Evolutionary conservation across 30 jellyfish, hydroid and myxozoan genomes (phyloP).

Genomic region (Catostylus mosaicus): DNA sequence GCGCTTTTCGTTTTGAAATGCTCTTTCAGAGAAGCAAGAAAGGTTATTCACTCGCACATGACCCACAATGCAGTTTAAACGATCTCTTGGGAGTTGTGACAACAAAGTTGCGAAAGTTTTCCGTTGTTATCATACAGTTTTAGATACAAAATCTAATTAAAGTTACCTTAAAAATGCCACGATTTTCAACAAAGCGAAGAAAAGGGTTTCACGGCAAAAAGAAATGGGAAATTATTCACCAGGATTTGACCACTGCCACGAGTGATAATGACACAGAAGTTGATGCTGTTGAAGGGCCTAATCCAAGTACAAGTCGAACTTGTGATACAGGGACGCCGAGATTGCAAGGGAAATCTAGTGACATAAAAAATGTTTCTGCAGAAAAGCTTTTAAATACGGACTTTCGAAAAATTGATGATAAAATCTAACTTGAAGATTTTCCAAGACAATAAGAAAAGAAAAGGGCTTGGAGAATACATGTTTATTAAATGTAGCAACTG

Average conservation of each 20-base stretch:
- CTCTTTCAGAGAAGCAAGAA: neutral
- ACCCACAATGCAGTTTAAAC: neutral
- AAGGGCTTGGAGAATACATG: slow-evolving; percentile 17
- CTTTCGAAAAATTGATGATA: neutral
- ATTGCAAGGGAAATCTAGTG: neutral
- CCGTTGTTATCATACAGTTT: neutral
- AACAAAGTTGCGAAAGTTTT: neutral
- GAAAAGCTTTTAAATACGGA: slow-evolving; percentile 34
- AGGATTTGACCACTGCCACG: neutral
- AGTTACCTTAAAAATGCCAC: slow-evolving; percentile 21
- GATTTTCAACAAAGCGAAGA: slow-evolving; percentile 28
- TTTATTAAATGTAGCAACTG: slow-evolving; percentile 14
- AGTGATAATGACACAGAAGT: neutral
- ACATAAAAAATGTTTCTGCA: slow-evolving; percentile 24
- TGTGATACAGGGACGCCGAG: neutral
- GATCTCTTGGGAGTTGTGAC: neutral
- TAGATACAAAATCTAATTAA: neutral
- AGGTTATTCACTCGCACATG: neutral
- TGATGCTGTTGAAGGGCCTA: neutral
- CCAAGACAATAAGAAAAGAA: slow-evolving; percentile 22
- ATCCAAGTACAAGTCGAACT: slow-evolving; percentile 16
- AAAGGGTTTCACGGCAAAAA: slow-evolving; percentile 26
- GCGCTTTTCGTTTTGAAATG: neutral
- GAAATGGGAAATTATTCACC: slow-evolving; percentile 33
- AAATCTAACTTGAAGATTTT: slow-evolving; percentile 15